These are phyloP conservation scores for Steinernema carpocapsae DNA, from an alignment of 2,888 invertebrate species.

Conservation along the genomic window DNA sequence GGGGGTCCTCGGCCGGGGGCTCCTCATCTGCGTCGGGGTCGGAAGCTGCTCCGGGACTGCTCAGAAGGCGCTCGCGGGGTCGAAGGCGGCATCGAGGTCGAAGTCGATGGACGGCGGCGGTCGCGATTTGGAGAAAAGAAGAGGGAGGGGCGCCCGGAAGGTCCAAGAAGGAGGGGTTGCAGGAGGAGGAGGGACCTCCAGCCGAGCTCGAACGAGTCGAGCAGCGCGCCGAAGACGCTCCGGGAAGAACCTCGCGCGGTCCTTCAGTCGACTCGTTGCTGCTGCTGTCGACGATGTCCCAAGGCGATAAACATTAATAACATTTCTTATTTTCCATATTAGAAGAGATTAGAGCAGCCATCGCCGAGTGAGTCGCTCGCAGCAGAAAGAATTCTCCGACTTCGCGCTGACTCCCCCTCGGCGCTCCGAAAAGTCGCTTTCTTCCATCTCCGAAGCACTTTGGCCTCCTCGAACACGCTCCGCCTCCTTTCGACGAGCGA, in stretches of 20 bases:
- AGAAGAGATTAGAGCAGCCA: slow-evolving; percentile 32
- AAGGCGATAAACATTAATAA: slow-evolving; percentile 35
- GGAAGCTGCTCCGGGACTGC: slow-evolving; percentile 13
- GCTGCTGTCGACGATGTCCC: slow-evolving; percentile 23
- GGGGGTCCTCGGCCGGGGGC: not conserved
- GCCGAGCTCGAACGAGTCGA: not conserved
- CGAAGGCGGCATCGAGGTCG: slow-evolving; percentile 16
- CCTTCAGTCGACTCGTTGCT: slow-evolving; percentile 7
- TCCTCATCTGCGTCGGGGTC: slow-evolving; percentile 18
- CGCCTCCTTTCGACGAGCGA: slow-evolving; percentile 7
- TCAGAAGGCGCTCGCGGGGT: not conserved
- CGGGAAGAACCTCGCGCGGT: not conserved
- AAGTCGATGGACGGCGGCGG: not conserved
- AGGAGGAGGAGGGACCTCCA: not conserved
- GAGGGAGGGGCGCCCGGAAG: slow-evolving; percentile 13
- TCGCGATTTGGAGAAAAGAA: slow-evolving; percentile 8
- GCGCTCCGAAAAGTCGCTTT: not conserved
- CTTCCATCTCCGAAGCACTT: not conserved
- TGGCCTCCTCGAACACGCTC: not conserved
- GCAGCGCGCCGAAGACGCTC: slow-evolving; percentile 4
- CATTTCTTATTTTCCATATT: slow-evolving; percentile 32
- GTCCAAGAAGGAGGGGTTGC: slow-evolving; percentile 21
- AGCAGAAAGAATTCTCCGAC: slow-evolving; percentile 6
- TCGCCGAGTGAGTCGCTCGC: slow-evolving; percentile 5
- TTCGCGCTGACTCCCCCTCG: not conserved